Evolutionary conservation across 1,140 invertebrate genomes (phyloP).

Genomic region (Mercenaria mercenaria): DNA sequence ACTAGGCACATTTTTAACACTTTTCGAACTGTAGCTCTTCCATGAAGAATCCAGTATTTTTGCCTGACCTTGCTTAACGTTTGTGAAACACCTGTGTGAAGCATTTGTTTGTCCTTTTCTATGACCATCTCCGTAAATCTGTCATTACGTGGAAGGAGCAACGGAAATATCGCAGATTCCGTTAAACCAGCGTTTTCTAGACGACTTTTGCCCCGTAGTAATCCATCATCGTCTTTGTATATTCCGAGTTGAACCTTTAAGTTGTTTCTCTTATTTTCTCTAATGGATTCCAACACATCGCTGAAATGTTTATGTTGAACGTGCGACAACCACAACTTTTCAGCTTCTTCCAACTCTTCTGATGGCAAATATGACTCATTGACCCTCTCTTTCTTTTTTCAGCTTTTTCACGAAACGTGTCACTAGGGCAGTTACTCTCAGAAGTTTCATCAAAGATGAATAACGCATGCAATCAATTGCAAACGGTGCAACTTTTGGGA

Average conservation of each 20-base stretch:
- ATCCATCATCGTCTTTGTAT: background rate
- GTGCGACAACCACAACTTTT: background rate
- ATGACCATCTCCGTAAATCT: background rate
- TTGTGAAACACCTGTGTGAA: constrained; percentile 51
- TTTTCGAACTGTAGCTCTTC: constrained; percentile 11
- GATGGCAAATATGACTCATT: background rate
- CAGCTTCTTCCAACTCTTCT: background rate
- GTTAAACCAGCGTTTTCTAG: constrained; percentile 1
- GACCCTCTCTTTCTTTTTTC: background rate
- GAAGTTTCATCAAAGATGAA: constrained; percentile 22
- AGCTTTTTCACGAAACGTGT: background rate
- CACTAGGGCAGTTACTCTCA: background rate
- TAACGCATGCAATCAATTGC: background rate
- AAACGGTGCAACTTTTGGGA: background rate
- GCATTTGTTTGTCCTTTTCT: background rate
- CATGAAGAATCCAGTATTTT: constrained; percentile 23
- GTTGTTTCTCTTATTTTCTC: background rate
- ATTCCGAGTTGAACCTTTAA: background rate
- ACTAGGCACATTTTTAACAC: background rate
- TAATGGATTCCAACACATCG: background rate
- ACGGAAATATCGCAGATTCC: background rate
- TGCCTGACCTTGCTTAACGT: background rate
- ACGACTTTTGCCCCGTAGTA: background rate
- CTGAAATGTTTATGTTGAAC: background rate
- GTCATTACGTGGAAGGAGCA: background rate